A percentile compares a stretch with the other conserved stretches of the same genome.
Evolutionary conservation across 2,113 vertebrate species (phyloP).

Genomic region (Danionella cerebrum): DNA sequence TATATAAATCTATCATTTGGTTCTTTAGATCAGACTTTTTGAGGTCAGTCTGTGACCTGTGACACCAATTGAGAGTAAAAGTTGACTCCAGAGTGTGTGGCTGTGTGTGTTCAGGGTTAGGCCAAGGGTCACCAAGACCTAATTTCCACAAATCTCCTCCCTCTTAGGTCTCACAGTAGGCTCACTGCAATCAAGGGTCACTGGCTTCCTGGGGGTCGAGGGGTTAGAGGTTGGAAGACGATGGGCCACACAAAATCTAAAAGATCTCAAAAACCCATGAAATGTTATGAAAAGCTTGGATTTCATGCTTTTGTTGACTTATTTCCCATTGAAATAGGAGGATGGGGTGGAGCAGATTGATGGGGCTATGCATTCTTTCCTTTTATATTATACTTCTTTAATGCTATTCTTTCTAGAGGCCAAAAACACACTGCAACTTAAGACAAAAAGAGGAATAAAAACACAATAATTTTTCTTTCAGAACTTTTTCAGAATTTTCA

Average conservation of each 20-base stretch:
- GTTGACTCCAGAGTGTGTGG: constrained; percentile 20
- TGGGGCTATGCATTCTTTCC: background rate
- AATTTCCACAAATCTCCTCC: constrained; percentile 44
- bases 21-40: constrained; percentile 37
- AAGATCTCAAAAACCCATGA: background rate
- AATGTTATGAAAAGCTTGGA: background rate
- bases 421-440: too few relatives aligned
- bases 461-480: too few relatives aligned
- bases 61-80: constrained; percentile 17
- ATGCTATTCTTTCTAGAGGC: background rate
- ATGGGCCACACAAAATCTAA: constrained; percentile 48
- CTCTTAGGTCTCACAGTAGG: constrained; percentile 36
- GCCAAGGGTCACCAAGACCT: constrained; percentile 54
- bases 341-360: too few relatives aligned
- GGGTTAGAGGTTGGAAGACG: constrained; percentile 36
- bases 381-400: background rate
- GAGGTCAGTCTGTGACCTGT: background rate
- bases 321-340: background rate
- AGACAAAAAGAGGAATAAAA: too few relatives aligned
- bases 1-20: constrained; percentile 20
- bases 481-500: too few relatives aligned
- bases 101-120: constrained; percentile 21
- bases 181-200: constrained; percentile 51
- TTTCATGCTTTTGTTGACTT: background rate
- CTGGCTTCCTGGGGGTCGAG: constrained; percentile 39